Evolutionary conservation across 2,888 invertebrate species (phyloP), one percentile per base, ranked within the genome.

Genomic region (Theristus sp.): DNA sequence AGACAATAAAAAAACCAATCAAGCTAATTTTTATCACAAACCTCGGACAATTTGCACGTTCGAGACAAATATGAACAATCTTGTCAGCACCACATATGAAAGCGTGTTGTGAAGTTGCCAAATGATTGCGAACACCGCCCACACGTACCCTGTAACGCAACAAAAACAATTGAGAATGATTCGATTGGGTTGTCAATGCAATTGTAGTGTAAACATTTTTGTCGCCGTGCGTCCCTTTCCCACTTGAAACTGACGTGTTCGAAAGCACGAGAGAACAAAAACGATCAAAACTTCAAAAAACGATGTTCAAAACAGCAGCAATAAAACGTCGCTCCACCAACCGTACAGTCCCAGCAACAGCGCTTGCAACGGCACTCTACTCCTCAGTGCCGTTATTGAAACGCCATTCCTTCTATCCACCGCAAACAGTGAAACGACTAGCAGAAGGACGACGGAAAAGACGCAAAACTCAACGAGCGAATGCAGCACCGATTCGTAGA

Each of bases 31-130:
- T 38, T 38, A 17, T 17, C n/a, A 49, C 56, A 3, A 58, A 67
- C 68, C 65, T 65, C 67, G 60, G 57, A 69, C 66, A 25, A 66
- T 64, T 64, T 68, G 71, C 66, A 74, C 67, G 63, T 72, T 65
- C 17, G 71, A 68, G 26, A 73, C 66, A 20, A 71, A 60, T 17
- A 74, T 61, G 61, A 73, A 75, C 47, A 74, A 66, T 58, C 67
- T 66, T 28, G 65, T 65, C 22, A 69, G 64, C 1, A 67, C 20
- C 28, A 66, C 65, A 62, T 69, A 69, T 1, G 65, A 65, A 54
- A 57, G 61, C 28, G 65, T 64, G 55, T 67, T 53, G 27, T 70
- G 67, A 20, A 70, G 64, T 49, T 63, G 58, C 66, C 71, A 70
- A 13, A 70, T 65, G 58, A 71, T 68, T 6, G 69, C 67, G 24